Conservation (phyloP, 2,113 vertebrate genomes). For the Indicator maculatus region DNA sequence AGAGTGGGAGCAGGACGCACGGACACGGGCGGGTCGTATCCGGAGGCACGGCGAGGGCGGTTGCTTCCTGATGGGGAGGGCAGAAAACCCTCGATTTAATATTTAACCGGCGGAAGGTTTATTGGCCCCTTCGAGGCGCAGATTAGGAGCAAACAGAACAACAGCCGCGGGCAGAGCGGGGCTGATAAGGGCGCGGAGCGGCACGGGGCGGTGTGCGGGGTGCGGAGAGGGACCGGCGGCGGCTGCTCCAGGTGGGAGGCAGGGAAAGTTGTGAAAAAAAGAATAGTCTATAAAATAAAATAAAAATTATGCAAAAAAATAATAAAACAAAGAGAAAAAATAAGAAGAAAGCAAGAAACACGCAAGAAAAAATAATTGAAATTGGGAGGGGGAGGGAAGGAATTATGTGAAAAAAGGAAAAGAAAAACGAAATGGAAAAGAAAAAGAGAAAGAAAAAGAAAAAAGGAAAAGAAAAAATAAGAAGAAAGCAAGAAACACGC, state of each 20-base stretch:
- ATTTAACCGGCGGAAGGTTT: slow-evolving; percentile 52
- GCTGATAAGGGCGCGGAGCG: slow-evolving; percentile 23
- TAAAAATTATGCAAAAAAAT: background rate
- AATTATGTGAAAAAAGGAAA: too few species aligned
- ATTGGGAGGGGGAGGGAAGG: too few species aligned
- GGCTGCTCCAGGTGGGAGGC: background rate
- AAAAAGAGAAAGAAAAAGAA: too few species aligned
- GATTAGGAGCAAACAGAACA: slow-evolving; percentile 50
- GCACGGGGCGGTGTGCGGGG: background rate
- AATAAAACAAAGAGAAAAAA: too few species aligned
- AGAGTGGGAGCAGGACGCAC: background rate
- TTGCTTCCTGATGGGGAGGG: background rate
- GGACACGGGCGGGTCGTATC: background rate
- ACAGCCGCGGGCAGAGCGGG: slow-evolving; percentile 9
- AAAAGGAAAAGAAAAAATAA: too few species aligned
- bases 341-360: background rate
- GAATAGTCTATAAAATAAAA: background rate
- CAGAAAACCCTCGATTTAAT: slow-evolving; percentile 27
- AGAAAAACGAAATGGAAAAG: too few species aligned
- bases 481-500: background rate
- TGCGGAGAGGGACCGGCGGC: background rate
- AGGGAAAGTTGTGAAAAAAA: background rate
- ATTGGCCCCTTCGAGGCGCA: slow-evolving; percentile 40
- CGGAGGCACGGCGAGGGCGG: background rate
- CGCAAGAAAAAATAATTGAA: background rate